Conservation (phyloP, 2,797 vertebrate genomes). For the Scolopax bukidnonensis region DNA sequence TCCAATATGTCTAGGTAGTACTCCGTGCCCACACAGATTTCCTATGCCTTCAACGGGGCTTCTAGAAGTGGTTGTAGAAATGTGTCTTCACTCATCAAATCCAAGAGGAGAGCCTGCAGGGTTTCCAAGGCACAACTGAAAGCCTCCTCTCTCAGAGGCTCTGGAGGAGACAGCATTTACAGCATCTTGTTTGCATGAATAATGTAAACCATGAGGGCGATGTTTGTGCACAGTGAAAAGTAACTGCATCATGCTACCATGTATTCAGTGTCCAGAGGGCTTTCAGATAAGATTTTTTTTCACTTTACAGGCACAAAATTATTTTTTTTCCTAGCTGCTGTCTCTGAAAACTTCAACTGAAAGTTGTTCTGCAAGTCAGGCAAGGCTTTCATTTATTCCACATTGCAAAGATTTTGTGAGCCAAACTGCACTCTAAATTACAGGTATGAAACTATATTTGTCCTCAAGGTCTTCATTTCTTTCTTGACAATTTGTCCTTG, state of each 20-base stretch:
- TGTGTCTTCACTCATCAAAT: background rate
- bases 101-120: background rate
- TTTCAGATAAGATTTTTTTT: slow-evolving; percentile 3
- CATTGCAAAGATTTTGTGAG: background rate
- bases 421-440: slow-evolving; percentile 20
- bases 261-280: background rate
- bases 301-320: background rate
- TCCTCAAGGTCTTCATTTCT: slow-evolving; percentile 33
- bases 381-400: background rate
- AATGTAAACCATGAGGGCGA: slow-evolving; percentile 29
- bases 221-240: slow-evolving; percentile 16
- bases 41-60: background rate
- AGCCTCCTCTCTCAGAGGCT: background rate
- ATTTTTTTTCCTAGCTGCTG: background rate
- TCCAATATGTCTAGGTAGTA: background rate
- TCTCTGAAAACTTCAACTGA: background rate
- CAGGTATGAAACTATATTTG: slow-evolving; percentile 9
- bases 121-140: background rate
- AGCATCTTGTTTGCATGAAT: slow-evolving; percentile 54
- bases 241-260: background rate
- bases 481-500: background rate
- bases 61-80: background rate
- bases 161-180: slow-evolving; percentile 32
- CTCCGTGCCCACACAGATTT: background rate
- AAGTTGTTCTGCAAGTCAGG: slow-evolving; percentile 21